Evolutionary conservation across 1,140 invertebrate genomes (phyloP).

Genomic region (Xylocopa sonorina): DNA sequence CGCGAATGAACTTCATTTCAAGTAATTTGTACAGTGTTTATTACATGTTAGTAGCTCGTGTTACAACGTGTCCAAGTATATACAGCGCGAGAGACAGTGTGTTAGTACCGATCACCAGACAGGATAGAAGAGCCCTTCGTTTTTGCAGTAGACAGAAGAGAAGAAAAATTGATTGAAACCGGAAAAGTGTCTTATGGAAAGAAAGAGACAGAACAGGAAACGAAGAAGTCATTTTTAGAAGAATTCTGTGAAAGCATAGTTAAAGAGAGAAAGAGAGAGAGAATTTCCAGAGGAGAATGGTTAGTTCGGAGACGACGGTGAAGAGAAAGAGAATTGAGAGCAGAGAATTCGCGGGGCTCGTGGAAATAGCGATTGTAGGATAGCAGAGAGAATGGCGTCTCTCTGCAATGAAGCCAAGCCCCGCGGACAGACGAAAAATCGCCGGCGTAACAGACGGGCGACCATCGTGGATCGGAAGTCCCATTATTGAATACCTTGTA

Average conservation of each 20-base stretch:
- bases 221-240: not conserved
- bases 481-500: constrained; percentile 88
- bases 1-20: no score
- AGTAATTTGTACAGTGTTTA: no score
- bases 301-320: not conserved
- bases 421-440: constrained; percentile 23
- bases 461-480: constrained; percentile 45
- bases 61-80: not conserved
- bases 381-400: not conserved
- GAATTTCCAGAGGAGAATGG: not conserved
- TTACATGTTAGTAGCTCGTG: not conserved
- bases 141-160: no score
- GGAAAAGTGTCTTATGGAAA: not conserved
- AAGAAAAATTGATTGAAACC: not conserved
- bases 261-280: not conserved
- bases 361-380: not conserved
- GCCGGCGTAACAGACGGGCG: constrained; percentile 25
- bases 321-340: not conserved
- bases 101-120: not conserved
- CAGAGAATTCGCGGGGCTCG: not conserved
- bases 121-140: no score
- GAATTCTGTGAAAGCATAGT: not conserved
- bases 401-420: constrained; percentile 26
- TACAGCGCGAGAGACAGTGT: not conserved
- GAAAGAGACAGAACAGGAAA: constrained; percentile 7